These are phyloP conservation scores for Copsychus sechellarum DNA, from an alignment of 2,113 vertebrate genomes.

Conservation along the genomic window DNA sequence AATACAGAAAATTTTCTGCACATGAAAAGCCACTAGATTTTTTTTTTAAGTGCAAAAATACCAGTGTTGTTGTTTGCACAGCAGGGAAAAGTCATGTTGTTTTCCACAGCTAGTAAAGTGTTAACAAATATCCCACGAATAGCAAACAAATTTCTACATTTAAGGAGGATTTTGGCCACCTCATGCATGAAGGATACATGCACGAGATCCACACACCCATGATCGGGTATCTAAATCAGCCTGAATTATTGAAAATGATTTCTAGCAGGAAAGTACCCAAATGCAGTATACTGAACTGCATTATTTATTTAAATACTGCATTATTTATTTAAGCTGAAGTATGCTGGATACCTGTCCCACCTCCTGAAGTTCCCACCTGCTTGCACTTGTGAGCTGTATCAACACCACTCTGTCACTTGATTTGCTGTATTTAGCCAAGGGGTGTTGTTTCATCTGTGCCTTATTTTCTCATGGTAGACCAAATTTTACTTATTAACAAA, in stretches of 20 bases:
- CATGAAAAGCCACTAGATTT: background rate
- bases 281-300: background rate
- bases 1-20: background rate
- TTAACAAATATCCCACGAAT: background rate
- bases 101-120: background rate
- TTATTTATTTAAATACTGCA: background rate
- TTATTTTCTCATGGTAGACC: background rate
- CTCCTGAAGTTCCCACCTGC: background rate
- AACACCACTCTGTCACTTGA: background rate
- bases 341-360: background rate
- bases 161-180: background rate
- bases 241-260: background rate
- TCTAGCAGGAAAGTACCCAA: background rate
- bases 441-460: background rate
- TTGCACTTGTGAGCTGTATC: background rate
- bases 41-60: background rate
- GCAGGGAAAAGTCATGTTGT: background rate
- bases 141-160: background rate
- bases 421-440: background rate
- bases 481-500: background rate
- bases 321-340: background rate
- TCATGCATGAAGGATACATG: background rate
- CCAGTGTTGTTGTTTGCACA: background rate
- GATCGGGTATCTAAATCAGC: background rate
- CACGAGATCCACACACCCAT: background rate